A percentile compares a stretch with the other conserved stretches of the same genome.
Conservation (phyloP, 2,797 vertebrate species). For the Mus minutoides region DNA sequence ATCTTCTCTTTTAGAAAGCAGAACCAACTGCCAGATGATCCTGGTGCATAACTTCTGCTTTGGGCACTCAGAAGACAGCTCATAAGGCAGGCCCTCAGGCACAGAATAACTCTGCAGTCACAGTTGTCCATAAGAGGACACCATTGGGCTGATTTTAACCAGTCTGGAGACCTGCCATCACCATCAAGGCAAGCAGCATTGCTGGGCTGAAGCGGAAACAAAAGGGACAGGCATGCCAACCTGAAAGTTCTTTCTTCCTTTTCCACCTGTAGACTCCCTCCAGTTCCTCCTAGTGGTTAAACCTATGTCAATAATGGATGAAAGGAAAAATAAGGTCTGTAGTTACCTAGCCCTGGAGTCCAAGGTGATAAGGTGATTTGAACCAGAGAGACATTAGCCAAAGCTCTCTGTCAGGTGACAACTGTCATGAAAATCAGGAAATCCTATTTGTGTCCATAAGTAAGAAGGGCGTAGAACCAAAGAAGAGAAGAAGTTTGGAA, state of each 20-base stretch:
- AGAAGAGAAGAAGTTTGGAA: not conserved
- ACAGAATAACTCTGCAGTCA: fast-evolving
- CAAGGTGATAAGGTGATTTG: not conserved
- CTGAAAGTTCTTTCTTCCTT: not conserved
- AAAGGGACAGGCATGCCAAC: not conserved
- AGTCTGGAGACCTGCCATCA: not conserved
- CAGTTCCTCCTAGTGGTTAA: not conserved
- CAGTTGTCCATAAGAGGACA: not conserved
- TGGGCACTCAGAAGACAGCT: not conserved
- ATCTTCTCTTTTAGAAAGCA: not conserved
- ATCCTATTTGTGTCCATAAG: not conserved
- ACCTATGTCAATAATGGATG: not conserved
- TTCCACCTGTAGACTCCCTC: not conserved
- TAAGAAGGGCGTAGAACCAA: not conserved
- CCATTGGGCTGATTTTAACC: not conserved
- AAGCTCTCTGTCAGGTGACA: not conserved
- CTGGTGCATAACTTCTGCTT: not conserved
- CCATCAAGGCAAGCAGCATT: not conserved
- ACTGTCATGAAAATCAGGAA: not conserved
- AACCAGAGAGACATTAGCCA: not conserved
- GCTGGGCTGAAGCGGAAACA: not conserved
- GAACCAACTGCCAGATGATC: fast-evolving
- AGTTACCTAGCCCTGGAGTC: too few relatives aligned
- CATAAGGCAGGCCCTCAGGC: not conserved
- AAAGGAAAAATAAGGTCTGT: not conserved